Evolutionary conservation across 1,140 invertebrate genomes (phyloP).

Genomic region (Drosophila bipectinata): DNA sequence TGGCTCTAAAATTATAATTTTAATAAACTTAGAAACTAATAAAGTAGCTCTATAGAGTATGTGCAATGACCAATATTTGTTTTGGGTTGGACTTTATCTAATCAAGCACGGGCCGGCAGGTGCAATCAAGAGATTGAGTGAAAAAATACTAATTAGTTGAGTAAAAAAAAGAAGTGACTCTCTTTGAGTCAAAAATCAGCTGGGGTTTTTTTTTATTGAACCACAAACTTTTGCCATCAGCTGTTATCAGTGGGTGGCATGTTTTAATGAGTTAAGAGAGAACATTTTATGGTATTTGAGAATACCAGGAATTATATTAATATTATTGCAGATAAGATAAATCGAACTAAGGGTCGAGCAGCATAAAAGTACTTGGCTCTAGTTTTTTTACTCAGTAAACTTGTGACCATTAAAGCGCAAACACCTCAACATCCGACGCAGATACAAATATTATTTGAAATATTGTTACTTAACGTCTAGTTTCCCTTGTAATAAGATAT

Average conservation of each 20-base stretch:
- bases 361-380: constrained; percentile 7
- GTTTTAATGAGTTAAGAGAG: constrained; percentile 12
- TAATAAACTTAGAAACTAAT: not conserved
- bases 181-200: not conserved
- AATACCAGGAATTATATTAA: constrained; percentile 23
- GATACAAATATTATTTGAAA: not conserved
- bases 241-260: constrained; percentile 6
- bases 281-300: constrained; percentile 21
- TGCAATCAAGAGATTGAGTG: constrained; percentile 17
- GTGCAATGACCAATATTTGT: not conserved
- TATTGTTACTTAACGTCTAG: too few species aligned
- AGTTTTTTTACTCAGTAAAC: constrained; percentile 12
- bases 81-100: constrained; percentile 24
- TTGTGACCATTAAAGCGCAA: constrained; percentile 11
- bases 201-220: constrained; percentile 3
- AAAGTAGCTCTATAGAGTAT: not conserved
- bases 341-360: not conserved
- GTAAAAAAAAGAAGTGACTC: not conserved
- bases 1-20: constrained; percentile 37
- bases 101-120: constrained; percentile 17
- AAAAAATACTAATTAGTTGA: not conserved
- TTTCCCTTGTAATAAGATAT: constrained; percentile 9
- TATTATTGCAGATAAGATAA: constrained; percentile 61
- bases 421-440: constrained; percentile 1
- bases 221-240: not conserved